Evolutionary conservation across 2,797 vertebrate genomes (phyloP).

Genomic region (Onychomys leucogaster): DNA sequence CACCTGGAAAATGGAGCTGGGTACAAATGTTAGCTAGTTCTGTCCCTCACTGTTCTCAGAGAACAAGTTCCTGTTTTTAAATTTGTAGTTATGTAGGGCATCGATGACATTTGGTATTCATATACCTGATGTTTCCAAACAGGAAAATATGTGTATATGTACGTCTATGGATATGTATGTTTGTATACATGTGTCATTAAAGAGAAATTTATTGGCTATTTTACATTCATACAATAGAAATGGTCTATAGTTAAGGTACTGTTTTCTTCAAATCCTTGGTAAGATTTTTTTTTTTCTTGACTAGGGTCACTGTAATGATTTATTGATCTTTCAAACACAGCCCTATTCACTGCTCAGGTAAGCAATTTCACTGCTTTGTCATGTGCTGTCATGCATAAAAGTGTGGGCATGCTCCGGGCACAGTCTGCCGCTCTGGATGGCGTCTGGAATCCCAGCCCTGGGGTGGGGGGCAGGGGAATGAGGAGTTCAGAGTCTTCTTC

Average conservation of each 20-base stretch:
- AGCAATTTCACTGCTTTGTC: constrained; percentile 68
- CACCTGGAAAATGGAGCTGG: constrained; percentile 15
- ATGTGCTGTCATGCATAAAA: not conserved
- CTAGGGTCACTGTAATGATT: constrained; percentile 94
- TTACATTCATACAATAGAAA: constrained; percentile 61
- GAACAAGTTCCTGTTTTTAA: constrained; percentile 57
- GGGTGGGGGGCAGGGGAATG: no score
- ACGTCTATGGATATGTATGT: not conserved
- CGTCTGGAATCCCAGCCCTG: not conserved
- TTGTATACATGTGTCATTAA: not conserved
- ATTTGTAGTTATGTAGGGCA: constrained; percentile 32
- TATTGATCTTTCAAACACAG: constrained; percentile 95
- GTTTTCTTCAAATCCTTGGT: constrained; percentile 46
- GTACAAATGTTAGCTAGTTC: constrained; percentile 8
- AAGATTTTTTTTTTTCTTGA: not conserved
- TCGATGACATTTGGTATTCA: constrained; percentile 36
- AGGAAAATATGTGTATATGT: not conserved
- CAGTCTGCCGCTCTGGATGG: no score
- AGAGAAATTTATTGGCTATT: constrained; percentile 43
- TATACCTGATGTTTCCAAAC: not conserved
- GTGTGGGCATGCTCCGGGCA: not conserved
- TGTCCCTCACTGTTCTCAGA: constrained; percentile 47
- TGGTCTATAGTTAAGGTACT: constrained; percentile 29
- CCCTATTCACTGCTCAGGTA: constrained; percentile 95
- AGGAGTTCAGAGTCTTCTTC: not conserved